Conservation (phyloP, 2,797 vertebrate genomes). For the Percopsis omiscomaycus region DNA sequence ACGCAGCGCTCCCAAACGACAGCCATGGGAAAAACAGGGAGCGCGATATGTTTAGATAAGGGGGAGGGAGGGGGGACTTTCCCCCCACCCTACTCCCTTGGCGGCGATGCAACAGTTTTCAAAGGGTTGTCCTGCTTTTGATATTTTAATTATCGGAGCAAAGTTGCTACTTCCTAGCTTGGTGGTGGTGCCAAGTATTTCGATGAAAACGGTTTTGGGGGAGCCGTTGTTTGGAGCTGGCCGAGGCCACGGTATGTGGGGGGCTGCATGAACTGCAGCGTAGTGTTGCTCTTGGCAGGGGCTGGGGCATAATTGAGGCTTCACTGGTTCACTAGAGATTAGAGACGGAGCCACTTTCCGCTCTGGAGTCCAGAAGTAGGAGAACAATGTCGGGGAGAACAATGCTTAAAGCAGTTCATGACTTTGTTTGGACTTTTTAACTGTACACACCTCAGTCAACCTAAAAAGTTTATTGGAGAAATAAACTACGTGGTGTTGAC, state of each 20-base stretch:
- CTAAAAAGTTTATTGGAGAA: no score
- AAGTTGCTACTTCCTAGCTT: slow-evolving; percentile 6
- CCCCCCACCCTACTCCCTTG: neutral
- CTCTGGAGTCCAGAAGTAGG: neutral
- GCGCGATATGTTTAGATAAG: slow-evolving; percentile 63
- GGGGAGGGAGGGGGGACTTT: slow-evolving; percentile 39
- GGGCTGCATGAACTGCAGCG: slow-evolving; percentile 22
- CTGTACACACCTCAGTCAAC: neutral
- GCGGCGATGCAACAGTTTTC: slow-evolving; percentile 31
- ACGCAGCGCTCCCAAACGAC: slow-evolving; percentile 43
- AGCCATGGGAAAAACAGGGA: slow-evolving; percentile 47
- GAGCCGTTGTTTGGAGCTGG: slow-evolving; percentile 24
- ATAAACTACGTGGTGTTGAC: no score
- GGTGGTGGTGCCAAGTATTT: slow-evolving; percentile 11
- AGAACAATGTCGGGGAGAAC: slow-evolving; percentile 1
- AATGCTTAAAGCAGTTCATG: neutral
- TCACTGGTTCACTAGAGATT: neutral
- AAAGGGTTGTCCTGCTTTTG: neutral
- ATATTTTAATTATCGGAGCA: slow-evolving; percentile 7
- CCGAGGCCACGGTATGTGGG: slow-evolving; percentile 12
- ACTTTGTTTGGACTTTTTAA: neutral
- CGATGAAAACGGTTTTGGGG: slow-evolving; percentile 9
- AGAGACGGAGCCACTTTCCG: no score
- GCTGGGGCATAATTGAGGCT: slow-evolving; percentile 42
- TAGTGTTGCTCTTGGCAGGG: slow-evolving; percentile 52